phyloP scores from a whole-genome alignment of 2,797 vertebrate genomes.

The Ceryle rudis region DNA sequence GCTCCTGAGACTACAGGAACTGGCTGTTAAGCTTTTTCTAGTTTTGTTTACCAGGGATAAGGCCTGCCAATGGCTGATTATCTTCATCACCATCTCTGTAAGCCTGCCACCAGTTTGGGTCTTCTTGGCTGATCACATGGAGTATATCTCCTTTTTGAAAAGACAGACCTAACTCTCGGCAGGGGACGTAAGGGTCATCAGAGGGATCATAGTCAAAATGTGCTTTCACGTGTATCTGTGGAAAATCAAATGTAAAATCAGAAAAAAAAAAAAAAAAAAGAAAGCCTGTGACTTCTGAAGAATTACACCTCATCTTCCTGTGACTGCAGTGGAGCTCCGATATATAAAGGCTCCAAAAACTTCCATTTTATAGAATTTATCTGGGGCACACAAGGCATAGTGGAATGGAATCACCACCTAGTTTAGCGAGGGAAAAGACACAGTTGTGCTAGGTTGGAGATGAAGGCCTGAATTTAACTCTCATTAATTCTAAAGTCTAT shows the following conservation, averaged over 20 bases:
- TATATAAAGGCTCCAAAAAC: neutral
- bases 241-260: conserved; percentile 23
- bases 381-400: neutral
- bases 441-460: neutral
- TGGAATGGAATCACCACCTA: neutral
- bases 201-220: conserved; percentile 98
- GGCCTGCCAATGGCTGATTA: conserved; percentile 95
- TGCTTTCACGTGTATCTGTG: conserved; percentile 94
- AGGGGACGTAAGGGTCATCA: conserved; percentile 96
- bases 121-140: conserved; percentile 97
- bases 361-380: neutral
- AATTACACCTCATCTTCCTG: neutral
- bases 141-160: conserved; percentile 99
- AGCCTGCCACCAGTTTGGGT: conserved; percentile 99
- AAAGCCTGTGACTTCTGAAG: neutral
- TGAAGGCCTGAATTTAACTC: neutral
- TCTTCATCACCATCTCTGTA: conserved; percentile 98
- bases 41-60: conserved; percentile 88
- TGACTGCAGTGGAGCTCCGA: rapidly evolving
- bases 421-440: neutral
- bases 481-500: neutral
- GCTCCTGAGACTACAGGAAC: neutral
- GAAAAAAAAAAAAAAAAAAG: neutral
- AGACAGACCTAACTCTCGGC: conserved; percentile 94
- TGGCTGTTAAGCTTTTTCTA: neutral